phyloP scores from a whole-genome alignment of 1,140 invertebrate species.

The Drosophila subpulchrella region DNA sequence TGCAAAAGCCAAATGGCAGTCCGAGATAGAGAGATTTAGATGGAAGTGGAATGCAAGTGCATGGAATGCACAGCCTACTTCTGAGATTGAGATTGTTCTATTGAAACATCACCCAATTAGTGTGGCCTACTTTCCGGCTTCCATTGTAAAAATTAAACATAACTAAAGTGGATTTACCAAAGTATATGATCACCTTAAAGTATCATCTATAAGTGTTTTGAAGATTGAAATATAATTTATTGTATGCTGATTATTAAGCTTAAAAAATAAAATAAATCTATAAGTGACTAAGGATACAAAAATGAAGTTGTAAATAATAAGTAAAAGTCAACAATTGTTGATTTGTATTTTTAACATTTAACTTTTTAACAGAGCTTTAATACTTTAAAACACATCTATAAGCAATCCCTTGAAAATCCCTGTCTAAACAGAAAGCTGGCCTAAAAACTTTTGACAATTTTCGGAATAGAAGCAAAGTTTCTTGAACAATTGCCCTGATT shows the following conservation, averaged over 20 bases:
- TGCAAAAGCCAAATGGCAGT: background rate
- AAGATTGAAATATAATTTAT: too few relatives aligned
- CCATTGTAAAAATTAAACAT: background rate
- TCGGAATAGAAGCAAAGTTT: constrained; percentile 1
- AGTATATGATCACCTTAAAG: too few relatives aligned
- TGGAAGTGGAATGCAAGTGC: background rate
- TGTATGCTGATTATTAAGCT: too few relatives aligned
- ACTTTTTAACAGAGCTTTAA: too few relatives aligned
- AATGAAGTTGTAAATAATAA: too few relatives aligned
- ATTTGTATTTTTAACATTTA: too few relatives aligned
- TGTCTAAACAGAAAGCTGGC: too few relatives aligned
- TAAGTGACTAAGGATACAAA: too few relatives aligned
- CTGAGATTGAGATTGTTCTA: background rate
- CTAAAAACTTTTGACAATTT: background rate
- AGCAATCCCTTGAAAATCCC: background rate
- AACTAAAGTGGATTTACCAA: too few relatives aligned
- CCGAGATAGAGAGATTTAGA: background rate
- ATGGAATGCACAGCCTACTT: background rate
- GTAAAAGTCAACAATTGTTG: too few relatives aligned
- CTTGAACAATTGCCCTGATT: constrained; percentile 14
- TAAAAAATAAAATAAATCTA: too few relatives aligned
- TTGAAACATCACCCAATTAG: background rate
- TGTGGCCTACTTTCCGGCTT: constrained; percentile 6
- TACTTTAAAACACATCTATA: background rate
- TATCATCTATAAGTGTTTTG: too few relatives aligned